Base-by-base conservation (phyloP, 2,113 vertebrate species). In the Dasypus novemcinctus region DNA sequence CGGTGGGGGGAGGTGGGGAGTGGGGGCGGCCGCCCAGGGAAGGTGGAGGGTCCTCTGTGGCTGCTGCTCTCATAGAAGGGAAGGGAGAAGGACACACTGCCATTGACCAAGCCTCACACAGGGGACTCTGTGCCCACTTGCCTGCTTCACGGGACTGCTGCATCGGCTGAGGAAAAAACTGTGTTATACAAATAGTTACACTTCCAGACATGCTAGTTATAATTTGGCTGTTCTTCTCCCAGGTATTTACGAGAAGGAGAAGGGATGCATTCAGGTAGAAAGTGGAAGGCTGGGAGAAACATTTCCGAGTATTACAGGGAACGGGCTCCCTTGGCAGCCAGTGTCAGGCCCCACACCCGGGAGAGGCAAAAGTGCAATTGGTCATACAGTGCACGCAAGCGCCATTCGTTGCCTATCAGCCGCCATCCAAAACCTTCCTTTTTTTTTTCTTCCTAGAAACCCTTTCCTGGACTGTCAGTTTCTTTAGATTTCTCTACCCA, bases 291-390 rank as follows among this genome's bases (percentile, higher is more conserved):
- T 38, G 15, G 29, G 68, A 69, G 31, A 63, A 83, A 43, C 21
- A 29, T 0, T 20, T 5, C 41, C 43, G 78, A 91, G 17, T 6
- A 27, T 29, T 7, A 23, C 31, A 0, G 0, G 23, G 23, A 27
- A 29, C 4, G 0, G 0, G 25, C 36, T 0, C 1, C 4, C 61
- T 29, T 64, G 29, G 38, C 20, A 2, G 1, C 36, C 8, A 43
- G 46, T 23, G 1, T 0, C 38, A 74, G 69, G 49, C 4, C 63
- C 64, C 49, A 9, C 14, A 38, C 52, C 27, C 17, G 0, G 0
- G 46, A 29, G 4, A 3, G 82, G 61, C 49, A 29, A 4, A 0
- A 31, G 33, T 1, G 25, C 15, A 3, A 54, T 43, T 2, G 72
- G 43, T 38, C 49, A 6, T 10, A 23, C 6, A 13, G 2, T 0